phyloP scores from a whole-genome alignment of 1,140 invertebrate species.

The Nasonia vitripennis region DNA sequence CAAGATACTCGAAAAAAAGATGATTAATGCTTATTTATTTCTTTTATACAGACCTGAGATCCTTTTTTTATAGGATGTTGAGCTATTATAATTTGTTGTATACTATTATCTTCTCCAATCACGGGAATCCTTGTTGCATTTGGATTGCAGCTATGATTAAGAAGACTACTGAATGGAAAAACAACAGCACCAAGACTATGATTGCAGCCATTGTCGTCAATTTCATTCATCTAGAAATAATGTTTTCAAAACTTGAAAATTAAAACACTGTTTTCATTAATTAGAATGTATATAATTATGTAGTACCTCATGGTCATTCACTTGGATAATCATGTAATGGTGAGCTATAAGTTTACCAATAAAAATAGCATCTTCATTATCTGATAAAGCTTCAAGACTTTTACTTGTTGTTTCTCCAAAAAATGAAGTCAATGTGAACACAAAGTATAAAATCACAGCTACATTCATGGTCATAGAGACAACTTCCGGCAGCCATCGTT shows the following conservation, averaged over 20 bases:
- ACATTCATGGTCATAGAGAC: slow-evolving; percentile 84
- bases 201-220: not conserved
- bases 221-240: slow-evolving; percentile 41
- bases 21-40: not conserved
- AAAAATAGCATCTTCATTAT: slow-evolving; percentile 65
- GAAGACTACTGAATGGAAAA: slow-evolving; percentile 85
- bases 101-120: slow-evolving; percentile 67
- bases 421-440: slow-evolving; percentile 78
- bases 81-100: slow-evolving; percentile 76
- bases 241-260: not conserved
- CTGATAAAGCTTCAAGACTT: slow-evolving; percentile 48
- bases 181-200: slow-evolving; percentile 77
- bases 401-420: slow-evolving; percentile 67
- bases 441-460: slow-evolving; percentile 80
- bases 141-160: slow-evolving; percentile 94
- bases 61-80: slow-evolving; percentile 81
- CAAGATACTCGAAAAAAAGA: not conserved
- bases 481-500: slow-evolving; percentile 69
- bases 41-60: slow-evolving; percentile 72
- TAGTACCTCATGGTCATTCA: slow-evolving; percentile 46
- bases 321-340: slow-evolving; percentile 28
- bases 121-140: slow-evolving; percentile 82
- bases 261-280: not conserved
- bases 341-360: slow-evolving; percentile 75
- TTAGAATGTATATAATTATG: not conserved